Evolutionary conservation across 2,888 invertebrate genomes (phyloP).

Genomic region (Lagria hirta): DNA sequence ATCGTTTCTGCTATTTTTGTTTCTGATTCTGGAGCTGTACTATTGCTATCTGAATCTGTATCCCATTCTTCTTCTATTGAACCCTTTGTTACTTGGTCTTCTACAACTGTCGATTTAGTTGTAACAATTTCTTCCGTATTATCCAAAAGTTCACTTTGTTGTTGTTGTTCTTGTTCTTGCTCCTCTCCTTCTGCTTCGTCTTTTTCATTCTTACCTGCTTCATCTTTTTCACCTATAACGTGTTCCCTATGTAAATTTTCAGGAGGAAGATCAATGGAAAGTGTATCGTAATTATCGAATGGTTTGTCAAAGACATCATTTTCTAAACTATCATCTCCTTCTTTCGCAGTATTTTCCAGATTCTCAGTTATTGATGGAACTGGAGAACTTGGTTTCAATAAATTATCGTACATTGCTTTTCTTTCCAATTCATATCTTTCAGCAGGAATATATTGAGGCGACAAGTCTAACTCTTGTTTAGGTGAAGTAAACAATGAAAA

Average conservation of each 20-base stretch:
- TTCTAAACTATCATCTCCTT: too few species aligned
- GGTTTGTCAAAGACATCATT: too few species aligned
- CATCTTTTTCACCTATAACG: too few species aligned
- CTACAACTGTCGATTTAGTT: constrained; percentile 29
- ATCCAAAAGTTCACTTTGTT: too few species aligned
- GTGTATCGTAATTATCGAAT: too few species aligned
- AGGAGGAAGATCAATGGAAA: too few species aligned
- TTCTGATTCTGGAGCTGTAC: constrained; percentile 39
- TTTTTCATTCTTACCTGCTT: too few species aligned
- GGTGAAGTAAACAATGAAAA: constrained; percentile 49
- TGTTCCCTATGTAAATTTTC: too few species aligned
- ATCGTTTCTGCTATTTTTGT: constrained; percentile 30
- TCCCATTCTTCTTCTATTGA: constrained; percentile 43
- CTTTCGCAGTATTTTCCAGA: too few species aligned
- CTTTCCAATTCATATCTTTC: constrained; percentile 55
- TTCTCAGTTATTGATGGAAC: too few species aligned
- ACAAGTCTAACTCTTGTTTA: constrained; percentile 47
- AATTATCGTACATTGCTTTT: constrained; percentile 53
- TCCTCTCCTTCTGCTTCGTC: constrained; percentile 6
- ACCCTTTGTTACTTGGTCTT: constrained; percentile 31
- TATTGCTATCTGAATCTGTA: constrained; percentile 47
- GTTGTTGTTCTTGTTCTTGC: constrained; percentile 28
- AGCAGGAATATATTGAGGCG: constrained; percentile 54
- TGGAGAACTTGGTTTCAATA: constrained; percentile 48
- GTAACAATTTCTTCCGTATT: too few species aligned